Evolutionary conservation across 2,797 vertebrate species (phyloP).

Genomic region (Lemur catta): DNA sequence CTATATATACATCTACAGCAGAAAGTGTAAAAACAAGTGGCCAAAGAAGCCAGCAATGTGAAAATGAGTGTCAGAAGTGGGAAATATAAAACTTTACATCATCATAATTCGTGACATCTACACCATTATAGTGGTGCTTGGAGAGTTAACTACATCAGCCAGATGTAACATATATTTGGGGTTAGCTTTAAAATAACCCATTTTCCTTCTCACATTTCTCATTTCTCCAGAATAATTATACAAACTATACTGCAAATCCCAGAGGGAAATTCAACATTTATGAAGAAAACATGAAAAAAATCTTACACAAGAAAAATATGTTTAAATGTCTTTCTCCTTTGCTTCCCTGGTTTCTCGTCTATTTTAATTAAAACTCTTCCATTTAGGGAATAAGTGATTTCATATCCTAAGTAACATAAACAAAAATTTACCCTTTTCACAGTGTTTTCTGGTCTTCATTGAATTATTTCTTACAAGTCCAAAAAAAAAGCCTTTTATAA

Average conservation of each 20-base stretch:
- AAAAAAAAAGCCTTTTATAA: constrained; percentile 52
- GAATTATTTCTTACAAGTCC: constrained; percentile 59
- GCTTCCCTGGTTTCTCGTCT: constrained; percentile 71
- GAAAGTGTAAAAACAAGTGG: constrained; percentile 26
- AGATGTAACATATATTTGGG: constrained; percentile 62
- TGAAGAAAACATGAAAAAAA: constrained; percentile 78
- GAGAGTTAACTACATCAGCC: constrained; percentile 71
- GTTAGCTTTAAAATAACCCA: constrained; percentile 63
- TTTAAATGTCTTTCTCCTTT: constrained; percentile 67
- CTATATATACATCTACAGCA: neutral
- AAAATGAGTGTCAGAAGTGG: constrained; percentile 38
- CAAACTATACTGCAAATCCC: constrained; percentile 73
- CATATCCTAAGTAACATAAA: constrained; percentile 67
- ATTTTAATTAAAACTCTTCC: constrained; percentile 79
- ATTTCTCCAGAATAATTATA: constrained; percentile 81
- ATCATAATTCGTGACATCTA: constrained; percentile 13
- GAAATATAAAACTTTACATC: constrained; percentile 55
- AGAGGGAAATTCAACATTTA: constrained; percentile 77
- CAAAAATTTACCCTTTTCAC: constrained; percentile 58
- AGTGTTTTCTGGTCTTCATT: constrained; percentile 43
- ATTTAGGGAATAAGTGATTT: constrained; percentile 66
- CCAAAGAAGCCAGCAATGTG: constrained; percentile 31
- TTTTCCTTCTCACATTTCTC: constrained; percentile 76
- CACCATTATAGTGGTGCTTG: constrained; percentile 31
- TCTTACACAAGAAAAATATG: constrained; percentile 55